Percentiles rank a stretch among this genome's conserved stretches.
Evolutionary conservation across 35 echinoderm and acorn worm genomes (phyloP).

Genomic region (Stichopus chloronotus): DNA sequence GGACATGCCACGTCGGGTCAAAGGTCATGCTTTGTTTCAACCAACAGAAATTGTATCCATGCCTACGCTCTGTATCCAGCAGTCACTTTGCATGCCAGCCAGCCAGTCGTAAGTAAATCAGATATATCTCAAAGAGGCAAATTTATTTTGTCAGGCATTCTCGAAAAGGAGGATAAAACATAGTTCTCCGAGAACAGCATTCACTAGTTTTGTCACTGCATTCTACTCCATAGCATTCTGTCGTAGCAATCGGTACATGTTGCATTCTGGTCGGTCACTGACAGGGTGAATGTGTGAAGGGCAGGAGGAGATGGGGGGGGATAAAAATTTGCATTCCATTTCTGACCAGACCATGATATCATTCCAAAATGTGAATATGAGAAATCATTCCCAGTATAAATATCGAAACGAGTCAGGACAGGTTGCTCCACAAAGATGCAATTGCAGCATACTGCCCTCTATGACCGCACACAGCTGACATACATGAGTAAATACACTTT

Average conservation of each 20-base stretch:
- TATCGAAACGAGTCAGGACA: background rate
- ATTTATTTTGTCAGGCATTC: conserved; percentile 25
- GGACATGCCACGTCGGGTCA: conserved; percentile 44
- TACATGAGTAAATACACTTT: no score
- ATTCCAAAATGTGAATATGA: background rate
- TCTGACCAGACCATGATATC: background rate
- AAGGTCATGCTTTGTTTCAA: conserved; percentile 54
- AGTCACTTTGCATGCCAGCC: conserved; percentile 18
- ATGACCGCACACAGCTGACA: no score
- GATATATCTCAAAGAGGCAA: background rate
- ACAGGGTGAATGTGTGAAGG: background rate
- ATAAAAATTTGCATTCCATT: background rate
- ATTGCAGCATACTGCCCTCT: background rate
- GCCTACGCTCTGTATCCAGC: conserved; percentile 16
- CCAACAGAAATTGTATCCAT: conserved; percentile 41
- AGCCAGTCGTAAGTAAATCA: background rate
- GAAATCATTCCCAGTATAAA: background rate
- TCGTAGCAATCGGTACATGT: conserved; percentile 5
- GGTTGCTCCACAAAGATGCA: background rate
- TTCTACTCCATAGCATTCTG: conserved; percentile 23
- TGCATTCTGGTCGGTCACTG: conserved; percentile 1
- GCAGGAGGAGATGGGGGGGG: background rate
- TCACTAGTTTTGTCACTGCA: background rate
- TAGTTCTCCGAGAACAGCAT: background rate
- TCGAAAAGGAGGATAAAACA: conserved; percentile 6